phyloP scores from a whole-genome alignment of 2,797 vertebrate species.

The Sebastiscus tertius region DNA sequence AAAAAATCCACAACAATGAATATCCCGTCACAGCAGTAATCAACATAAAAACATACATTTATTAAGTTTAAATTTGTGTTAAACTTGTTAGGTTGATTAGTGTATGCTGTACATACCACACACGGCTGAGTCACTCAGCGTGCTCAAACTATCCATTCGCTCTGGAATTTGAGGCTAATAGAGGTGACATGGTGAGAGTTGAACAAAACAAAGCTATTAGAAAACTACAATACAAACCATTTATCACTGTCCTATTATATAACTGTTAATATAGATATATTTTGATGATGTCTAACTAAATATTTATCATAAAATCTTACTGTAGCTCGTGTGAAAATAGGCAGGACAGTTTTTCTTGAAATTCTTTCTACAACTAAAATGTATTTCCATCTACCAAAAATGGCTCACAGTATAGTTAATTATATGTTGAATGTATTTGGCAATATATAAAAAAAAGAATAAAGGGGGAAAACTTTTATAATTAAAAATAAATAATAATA shows the following conservation, averaged over 20 bases:
- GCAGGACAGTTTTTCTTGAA: not conserved
- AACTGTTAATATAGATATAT: not conserved
- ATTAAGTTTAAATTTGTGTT: not conserved
- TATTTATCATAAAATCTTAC: not conserved
- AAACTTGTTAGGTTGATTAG: not conserved
- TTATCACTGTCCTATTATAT: not conserved
- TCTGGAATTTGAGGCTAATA: constrained; percentile 86
- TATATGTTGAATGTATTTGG: not conserved
- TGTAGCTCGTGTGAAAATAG: not conserved
- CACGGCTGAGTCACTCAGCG: constrained; percentile 74
- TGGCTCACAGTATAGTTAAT: not conserved
- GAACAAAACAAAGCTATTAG: constrained; percentile 1
- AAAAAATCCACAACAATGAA: constrained; percentile 29
- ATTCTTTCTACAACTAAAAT: not conserved
- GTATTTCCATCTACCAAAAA: not conserved
- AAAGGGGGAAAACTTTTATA: not conserved
- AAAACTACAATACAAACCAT: constrained; percentile 12
- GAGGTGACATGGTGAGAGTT: constrained; percentile 29
- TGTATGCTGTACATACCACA: constrained; percentile 73
- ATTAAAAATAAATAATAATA: too few species aligned
- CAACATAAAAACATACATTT: not conserved
- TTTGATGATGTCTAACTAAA: not conserved
- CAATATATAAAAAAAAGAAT: not conserved
- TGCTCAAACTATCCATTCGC: constrained; percentile 78
- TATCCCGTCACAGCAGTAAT: not conserved